These are phyloP conservation scores for Paragorgia papillata DNA, from an alignment of 92 coral and sea anemone species.

Conservation along the genomic window DNA sequence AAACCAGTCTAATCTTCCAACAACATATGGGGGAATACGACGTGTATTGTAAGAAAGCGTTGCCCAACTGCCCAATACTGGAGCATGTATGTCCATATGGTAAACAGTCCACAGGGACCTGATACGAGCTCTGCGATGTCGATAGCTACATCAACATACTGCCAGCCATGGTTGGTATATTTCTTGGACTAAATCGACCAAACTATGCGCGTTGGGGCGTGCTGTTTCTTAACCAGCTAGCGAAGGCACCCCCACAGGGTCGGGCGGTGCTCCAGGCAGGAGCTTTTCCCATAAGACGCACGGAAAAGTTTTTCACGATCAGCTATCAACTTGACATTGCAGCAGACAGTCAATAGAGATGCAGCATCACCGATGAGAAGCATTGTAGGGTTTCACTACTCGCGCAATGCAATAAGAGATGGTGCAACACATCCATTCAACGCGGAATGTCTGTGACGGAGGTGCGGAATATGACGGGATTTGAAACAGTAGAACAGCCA, in stretches of 20 bases:
- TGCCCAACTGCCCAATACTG: background rate
- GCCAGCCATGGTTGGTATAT: slow-evolving; percentile 1
- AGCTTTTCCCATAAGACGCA: slow-evolving; percentile 16
- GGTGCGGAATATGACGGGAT: slow-evolving; percentile 19
- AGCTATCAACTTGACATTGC: slow-evolving; percentile 14
- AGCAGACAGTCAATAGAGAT: slow-evolving; percentile 22
- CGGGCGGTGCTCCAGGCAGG: slow-evolving; percentile 9
- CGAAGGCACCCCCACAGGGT: slow-evolving; percentile 5
- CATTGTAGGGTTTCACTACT: slow-evolving; percentile 28
- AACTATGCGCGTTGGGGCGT: slow-evolving; percentile 23
- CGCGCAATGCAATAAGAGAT: slow-evolving; percentile 22
- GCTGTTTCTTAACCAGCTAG: slow-evolving; percentile 14
- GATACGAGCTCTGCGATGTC: slow-evolving; percentile 8
- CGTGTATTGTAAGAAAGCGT: background rate
- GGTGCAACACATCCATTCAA: slow-evolving; percentile 13
- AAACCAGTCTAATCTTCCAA: too few relatives aligned
- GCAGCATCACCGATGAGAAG: slow-evolving; percentile 38
- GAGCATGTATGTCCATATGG: background rate
- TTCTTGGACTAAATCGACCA: slow-evolving; percentile 7
- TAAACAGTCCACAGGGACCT: background rate
- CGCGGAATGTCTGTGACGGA: slow-evolving; percentile 31
- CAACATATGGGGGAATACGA: too few relatives aligned
- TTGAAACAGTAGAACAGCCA: slow-evolving; percentile 21
- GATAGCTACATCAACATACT: slow-evolving; percentile 21
- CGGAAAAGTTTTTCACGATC: slow-evolving; percentile 31